Percentiles rank a stretch among this genome's conserved stretches.
Evolutionary conservation across 1,140 invertebrate species (phyloP).

Genomic region (Drosophila pseudoananassae): DNA sequence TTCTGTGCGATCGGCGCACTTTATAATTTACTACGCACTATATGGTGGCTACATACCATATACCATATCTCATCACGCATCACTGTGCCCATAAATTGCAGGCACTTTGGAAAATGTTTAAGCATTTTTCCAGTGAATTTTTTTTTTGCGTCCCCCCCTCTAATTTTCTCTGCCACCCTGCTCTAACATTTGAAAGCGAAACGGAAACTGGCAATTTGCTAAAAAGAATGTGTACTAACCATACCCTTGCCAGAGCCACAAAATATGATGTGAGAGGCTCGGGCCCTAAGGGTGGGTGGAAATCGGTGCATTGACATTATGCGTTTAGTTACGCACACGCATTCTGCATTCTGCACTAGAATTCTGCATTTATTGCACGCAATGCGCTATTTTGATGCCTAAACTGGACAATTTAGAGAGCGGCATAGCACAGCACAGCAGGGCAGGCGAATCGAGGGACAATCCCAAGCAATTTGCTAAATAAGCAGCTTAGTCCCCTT

Average conservation of each 20-base stretch:
- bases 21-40: constrained; percentile 52
- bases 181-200: constrained; percentile 41
- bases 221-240: background rate
- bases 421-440: background rate
- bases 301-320: constrained; percentile 74
- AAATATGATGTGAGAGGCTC: too few relatives aligned
- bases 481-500: constrained; percentile 56
- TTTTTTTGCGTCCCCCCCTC: constrained; percentile 30
- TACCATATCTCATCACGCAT: constrained; percentile 52
- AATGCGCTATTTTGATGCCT: constrained; percentile 68
- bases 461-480: constrained; percentile 60
- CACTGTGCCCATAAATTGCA: constrained; percentile 73
- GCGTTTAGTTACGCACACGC: constrained; percentile 79
- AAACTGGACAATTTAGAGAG: constrained; percentile 70
- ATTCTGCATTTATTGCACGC: constrained; percentile 64
- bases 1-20: background rate
- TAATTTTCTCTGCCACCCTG: constrained; percentile 14
- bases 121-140: constrained; percentile 72
- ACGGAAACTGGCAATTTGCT: constrained; percentile 81
- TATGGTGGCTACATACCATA: constrained; percentile 15
- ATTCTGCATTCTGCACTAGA: constrained; percentile 58
- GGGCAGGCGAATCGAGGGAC: too few relatives aligned
- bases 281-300: constrained; percentile 1
- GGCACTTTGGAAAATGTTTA: constrained; percentile 64
- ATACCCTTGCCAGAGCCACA: too few relatives aligned